Evolutionary conservation across 2,113 vertebrate species (phyloP).

Genomic region (Neodon shergylaensis): DNA sequence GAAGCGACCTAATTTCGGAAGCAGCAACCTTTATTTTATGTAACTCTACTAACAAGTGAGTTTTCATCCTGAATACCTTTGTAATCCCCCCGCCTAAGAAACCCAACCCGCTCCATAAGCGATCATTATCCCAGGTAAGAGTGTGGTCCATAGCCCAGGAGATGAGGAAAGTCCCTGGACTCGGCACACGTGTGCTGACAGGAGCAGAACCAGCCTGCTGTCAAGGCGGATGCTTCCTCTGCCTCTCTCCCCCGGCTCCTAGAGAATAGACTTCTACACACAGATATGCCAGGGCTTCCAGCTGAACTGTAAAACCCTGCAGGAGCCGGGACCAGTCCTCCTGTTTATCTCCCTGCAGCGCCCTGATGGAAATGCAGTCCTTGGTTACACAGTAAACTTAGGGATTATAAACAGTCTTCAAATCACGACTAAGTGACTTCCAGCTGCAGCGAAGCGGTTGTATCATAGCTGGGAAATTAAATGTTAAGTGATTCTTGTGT

Average conservation of each 20-base stretch:
- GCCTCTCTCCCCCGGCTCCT: background rate
- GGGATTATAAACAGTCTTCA: conserved; percentile 11
- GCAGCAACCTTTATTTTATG: background rate
- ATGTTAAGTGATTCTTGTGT: background rate
- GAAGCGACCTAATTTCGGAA: conserved; percentile 53
- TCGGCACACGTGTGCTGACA: conserved; percentile 59
- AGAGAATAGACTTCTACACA: background rate
- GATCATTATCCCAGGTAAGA: conserved; percentile 31
- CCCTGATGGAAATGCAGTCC: background rate
- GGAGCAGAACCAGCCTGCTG: conserved; percentile 48
- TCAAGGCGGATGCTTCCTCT: background rate
- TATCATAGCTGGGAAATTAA: conserved; percentile 32
- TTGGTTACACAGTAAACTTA: background rate
- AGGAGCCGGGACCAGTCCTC: background rate
- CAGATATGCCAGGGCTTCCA: background rate
- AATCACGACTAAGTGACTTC: background rate
- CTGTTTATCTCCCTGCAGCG: background rate
- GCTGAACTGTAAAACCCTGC: conserved; percentile 13
- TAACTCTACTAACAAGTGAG: background rate
- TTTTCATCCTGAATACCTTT: conserved; percentile 22
- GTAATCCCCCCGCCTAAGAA: background rate
- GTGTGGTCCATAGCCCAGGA: background rate
- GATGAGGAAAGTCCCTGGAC: background rate
- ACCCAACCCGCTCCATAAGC: background rate
- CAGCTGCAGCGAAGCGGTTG: background rate